phyloP scores from a whole-genome alignment of 2,888 invertebrate species.

The Caenorhabditis sinica region DNA sequence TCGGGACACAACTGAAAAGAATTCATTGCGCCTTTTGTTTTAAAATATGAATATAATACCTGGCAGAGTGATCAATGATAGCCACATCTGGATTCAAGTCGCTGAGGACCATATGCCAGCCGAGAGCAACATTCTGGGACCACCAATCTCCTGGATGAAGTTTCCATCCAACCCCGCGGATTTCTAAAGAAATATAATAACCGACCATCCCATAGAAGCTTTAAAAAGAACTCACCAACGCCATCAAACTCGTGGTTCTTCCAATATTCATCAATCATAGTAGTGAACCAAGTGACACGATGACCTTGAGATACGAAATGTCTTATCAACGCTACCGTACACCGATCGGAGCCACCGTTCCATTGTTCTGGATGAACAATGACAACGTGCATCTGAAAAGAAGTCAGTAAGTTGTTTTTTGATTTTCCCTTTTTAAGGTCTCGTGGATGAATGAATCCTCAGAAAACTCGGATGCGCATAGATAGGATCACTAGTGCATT shows the following conservation, averaged over 20 bases:
- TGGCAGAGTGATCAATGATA: slow-evolving; percentile 82
- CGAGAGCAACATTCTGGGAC: slow-evolving; percentile 82
- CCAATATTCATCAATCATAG: slow-evolving; percentile 84
- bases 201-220: neutral
- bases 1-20: slow-evolving; percentile 80
- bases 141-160: slow-evolving; percentile 83
- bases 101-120: slow-evolving; percentile 79
- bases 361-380: slow-evolving; percentile 84
- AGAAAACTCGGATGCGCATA: slow-evolving; percentile 57
- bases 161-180: slow-evolving; percentile 77
- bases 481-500: slow-evolving; percentile 64
- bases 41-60: slow-evolving; percentile 64
- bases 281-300: slow-evolving; percentile 82
- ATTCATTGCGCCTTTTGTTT: neutral
- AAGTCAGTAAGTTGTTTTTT: neutral
- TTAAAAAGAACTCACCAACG: slow-evolving; percentile 79
- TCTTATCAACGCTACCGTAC: slow-evolving; percentile 81
- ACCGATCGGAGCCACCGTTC: slow-evolving; percentile 83
- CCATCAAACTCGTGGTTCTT: slow-evolving; percentile 79
- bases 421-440: neutral
- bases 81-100: slow-evolving; percentile 81
- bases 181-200: slow-evolving; percentile 70
- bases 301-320: slow-evolving; percentile 78
- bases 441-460: slow-evolving; percentile 14
- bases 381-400: slow-evolving; percentile 81